Conservation (phyloP, 2,888 invertebrate species). For the Aphelenchoides bicaudatus region DNA sequence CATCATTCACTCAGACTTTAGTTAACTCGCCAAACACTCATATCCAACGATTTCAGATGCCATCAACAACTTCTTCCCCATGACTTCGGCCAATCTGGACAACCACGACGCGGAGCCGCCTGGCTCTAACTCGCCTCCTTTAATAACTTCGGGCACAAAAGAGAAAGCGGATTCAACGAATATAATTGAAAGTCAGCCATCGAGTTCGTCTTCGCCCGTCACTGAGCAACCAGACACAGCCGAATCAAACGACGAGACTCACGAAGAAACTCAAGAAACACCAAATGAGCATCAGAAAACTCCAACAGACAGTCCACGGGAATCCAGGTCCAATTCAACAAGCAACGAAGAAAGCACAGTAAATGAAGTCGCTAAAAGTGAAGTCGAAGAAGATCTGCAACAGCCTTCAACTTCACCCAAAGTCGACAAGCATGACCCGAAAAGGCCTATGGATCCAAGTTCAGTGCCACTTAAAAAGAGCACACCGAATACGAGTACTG, state of each 20-base stretch:
- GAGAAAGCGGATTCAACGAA: background rate
- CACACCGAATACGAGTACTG: background rate
- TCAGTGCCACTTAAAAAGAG: background rate
- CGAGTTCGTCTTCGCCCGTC: too few relatives aligned
- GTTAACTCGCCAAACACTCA: background rate
- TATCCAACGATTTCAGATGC: too few relatives aligned
- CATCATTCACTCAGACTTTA: too few relatives aligned
- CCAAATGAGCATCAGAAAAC: background rate
- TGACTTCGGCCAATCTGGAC: conserved; percentile 7
- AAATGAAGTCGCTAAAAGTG: too few relatives aligned
- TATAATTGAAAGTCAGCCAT: too few relatives aligned
- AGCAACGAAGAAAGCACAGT: too few relatives aligned
- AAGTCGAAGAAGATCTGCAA: background rate
- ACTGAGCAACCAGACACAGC: background rate
- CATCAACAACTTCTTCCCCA: background rate
- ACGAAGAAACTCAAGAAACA: background rate
- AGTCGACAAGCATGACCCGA: background rate
- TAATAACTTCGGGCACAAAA: background rate
- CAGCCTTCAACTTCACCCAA: background rate
- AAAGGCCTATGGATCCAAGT: conserved; percentile 10
- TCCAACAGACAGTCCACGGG: too few relatives aligned
- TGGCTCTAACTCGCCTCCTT: background rate
- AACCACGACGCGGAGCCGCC: background rate
- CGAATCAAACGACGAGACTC: background rate
- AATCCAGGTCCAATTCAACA: too few relatives aligned